phyloP scores from a whole-genome alignment of 2,113 vertebrate genomes.

The Trichomycterus rosablanca region DNA sequence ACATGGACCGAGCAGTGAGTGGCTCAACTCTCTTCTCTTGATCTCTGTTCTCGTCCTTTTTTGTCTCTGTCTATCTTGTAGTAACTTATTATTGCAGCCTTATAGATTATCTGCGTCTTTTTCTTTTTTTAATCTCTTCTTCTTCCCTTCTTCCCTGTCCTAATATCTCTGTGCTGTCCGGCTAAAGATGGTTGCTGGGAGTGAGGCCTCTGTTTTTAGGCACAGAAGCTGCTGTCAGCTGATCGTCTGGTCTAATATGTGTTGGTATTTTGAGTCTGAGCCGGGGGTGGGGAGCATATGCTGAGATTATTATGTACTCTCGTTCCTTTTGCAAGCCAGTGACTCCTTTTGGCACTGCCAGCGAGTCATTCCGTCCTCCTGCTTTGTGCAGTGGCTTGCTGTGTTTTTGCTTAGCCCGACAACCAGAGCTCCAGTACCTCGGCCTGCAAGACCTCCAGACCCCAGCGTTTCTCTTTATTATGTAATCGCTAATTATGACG shows the following conservation, averaged over 20 bases:
- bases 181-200: slow-evolving; percentile 50
- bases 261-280: slow-evolving; percentile 28
- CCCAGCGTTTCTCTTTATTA: no score
- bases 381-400: slow-evolving; percentile 49
- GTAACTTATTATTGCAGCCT: slow-evolving; percentile 7
- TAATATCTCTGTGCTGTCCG: slow-evolving; percentile 29
- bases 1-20: slow-evolving; percentile 91
- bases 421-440: slow-evolving; percentile 48
- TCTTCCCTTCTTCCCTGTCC: slow-evolving; percentile 39
- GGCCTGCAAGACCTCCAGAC: background rate
- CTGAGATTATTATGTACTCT: slow-evolving; percentile 35
- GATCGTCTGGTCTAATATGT: slow-evolving; percentile 27
- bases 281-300: slow-evolving; percentile 5
- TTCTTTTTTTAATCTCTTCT: slow-evolving; percentile 23
- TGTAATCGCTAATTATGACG: no score
- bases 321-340: slow-evolving; percentile 16
- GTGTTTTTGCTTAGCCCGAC: slow-evolving; percentile 71
- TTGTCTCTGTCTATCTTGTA: slow-evolving; percentile 8
- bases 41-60: background rate
- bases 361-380: slow-evolving; percentile 44
- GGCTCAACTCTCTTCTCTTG: slow-evolving; percentile 44
- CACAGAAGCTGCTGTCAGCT: slow-evolving; percentile 34
- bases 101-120: slow-evolving; percentile 9
- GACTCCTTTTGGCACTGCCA: slow-evolving; percentile 22
- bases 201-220: slow-evolving; percentile 38